Percentiles rank a stretch among this genome's conserved stretches.
These are phyloP conservation scores for Hypocryptadius cinnamomeus DNA, from an alignment of 2,113 vertebrate genomes.

Conservation along the genomic window DNA sequence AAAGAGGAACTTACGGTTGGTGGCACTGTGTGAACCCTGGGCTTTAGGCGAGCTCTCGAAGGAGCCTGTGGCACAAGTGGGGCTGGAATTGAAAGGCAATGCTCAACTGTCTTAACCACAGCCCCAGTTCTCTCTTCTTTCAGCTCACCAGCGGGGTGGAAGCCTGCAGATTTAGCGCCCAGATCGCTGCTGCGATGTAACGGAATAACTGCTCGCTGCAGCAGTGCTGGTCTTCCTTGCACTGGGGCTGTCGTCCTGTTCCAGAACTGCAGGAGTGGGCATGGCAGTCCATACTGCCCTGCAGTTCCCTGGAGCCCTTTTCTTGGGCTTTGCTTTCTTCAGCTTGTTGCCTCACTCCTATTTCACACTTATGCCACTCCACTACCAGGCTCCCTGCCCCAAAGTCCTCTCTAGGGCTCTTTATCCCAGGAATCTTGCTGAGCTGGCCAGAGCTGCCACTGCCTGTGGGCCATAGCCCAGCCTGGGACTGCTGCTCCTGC, in stretches of 20 bases:
- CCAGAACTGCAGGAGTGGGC: neutral
- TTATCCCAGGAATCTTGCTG: neutral
- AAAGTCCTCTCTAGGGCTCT: neutral
- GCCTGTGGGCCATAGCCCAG: neutral
- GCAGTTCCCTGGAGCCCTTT: neutral
- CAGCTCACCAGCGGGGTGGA: accelerated
- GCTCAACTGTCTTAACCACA: constrained; percentile 46
- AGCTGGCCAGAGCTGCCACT: neutral
- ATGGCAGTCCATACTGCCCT: accelerated
- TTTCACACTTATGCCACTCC: neutral
- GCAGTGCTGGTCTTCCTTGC: neutral
- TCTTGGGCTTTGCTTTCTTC: neutral
- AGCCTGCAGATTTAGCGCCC: neutral
- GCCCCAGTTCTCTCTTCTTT: neutral
- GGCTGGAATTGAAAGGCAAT: neutral
- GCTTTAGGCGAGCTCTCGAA: neutral
- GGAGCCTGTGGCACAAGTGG: neutral
- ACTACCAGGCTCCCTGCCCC: neutral
- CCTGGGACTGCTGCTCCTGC: neutral
- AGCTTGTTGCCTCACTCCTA: neutral
- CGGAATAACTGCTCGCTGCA: neutral
- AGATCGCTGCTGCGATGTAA: neutral
- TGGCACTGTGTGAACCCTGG: neutral
- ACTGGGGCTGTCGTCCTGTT: no score
- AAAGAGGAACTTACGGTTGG: neutral